Percentiles rank a stretch among this genome's conserved stretches.
phyloP scores from a whole-genome alignment of 2,113 vertebrate species.

The human (Homo sapiens) region GRCh38 chr4:5498001-5498500 shows the following conservation, averaged over 20 bases:
- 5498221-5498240: not conserved
- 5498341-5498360: fast-evolving
- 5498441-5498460: not conserved
- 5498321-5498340: not conserved
- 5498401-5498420: not conserved
- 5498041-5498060: not conserved
- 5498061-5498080: not conserved
- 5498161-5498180: too few species aligned
- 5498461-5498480: not conserved
- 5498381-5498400: not conserved
- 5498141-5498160: not conserved
- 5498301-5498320: not conserved
- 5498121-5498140: not conserved
- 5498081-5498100: not conserved
- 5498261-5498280: not conserved
- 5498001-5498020: not conserved
- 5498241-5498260: not conserved
- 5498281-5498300: fast-evolving
- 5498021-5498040: not conserved
- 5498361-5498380: not conserved
- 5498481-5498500: not conserved
- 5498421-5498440: not conserved
- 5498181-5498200: not conserved
- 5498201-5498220: fast-evolving
- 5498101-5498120: too few species aligned